Evolutionary conservation across 2,797 vertebrate species (phyloP).

Genomic region (Poecilia velifera): DNA sequence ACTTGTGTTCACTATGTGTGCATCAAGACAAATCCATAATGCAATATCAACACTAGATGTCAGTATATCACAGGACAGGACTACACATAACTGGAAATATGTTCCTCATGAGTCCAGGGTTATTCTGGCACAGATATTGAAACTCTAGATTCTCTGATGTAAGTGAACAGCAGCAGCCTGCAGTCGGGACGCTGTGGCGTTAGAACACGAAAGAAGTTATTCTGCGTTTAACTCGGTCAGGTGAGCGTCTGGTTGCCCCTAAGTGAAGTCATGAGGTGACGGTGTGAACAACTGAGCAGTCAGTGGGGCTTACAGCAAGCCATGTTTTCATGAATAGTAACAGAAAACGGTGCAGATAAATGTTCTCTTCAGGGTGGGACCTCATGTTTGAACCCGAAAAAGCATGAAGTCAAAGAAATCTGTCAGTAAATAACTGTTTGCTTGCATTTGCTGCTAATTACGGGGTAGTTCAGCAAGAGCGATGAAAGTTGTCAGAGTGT

Average conservation of each 20-base stretch:
- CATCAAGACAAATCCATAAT: neutral
- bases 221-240: constrained; percentile 18
- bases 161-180: neutral
- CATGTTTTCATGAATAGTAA: neutral
- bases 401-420: neutral
- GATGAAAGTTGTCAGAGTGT: constrained; percentile 1
- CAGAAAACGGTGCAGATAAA: neutral
- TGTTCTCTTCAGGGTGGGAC: neutral
- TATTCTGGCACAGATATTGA: constrained; percentile 10
- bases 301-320: constrained; percentile 4
- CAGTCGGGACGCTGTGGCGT: constrained; percentile 2
- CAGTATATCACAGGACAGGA: constrained; percentile 30
- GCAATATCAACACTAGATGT: constrained; percentile 51
- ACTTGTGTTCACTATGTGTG: neutral
- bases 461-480: neutral
- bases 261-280: constrained; percentile 54
- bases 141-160: constrained; percentile 13
- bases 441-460: neutral
- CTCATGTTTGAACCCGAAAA: neutral
- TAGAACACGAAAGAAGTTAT: neutral
- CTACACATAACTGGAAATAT: neutral
- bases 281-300: constrained; percentile 27
- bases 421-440: neutral
- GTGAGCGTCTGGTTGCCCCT: constrained; percentile 9
- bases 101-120: neutral